Evolutionary conservation across 1,140 invertebrate species (phyloP).

Genomic region (Chionoecetes opilio): DNA sequence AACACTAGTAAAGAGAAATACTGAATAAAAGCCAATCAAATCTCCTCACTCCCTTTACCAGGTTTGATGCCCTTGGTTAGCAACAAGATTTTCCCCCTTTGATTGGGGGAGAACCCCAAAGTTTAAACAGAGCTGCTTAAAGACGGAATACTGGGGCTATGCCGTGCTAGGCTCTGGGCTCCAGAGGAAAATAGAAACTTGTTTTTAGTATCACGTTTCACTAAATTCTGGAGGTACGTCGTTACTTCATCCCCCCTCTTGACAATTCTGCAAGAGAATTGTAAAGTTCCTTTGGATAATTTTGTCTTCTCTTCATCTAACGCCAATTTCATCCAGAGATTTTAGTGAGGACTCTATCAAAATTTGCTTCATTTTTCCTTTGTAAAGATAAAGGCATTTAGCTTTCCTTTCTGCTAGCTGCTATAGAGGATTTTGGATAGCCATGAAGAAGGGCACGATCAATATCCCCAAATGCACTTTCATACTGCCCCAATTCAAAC

Average conservation of each 20-base stretch:
- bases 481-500: slow-evolving; percentile 55
- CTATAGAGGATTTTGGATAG: slow-evolving; percentile 69
- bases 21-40: neutral
- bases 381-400: slow-evolving; percentile 62
- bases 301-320: slow-evolving; percentile 62
- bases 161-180: slow-evolving; percentile 35
- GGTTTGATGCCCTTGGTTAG: slow-evolving; percentile 78
- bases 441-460: slow-evolving; percentile 53
- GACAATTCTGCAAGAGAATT: slow-evolving; percentile 29
- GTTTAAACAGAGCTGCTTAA: slow-evolving; percentile 65
- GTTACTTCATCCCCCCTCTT: too few relatives aligned
- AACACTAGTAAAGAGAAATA: too few relatives aligned
- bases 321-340: slow-evolving; percentile 14
- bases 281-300: slow-evolving; percentile 43
- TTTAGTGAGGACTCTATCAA: slow-evolving; percentile 54
- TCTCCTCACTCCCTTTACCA: slow-evolving; percentile 61
- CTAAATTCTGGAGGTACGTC: too few relatives aligned
- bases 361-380: slow-evolving; percentile 40
- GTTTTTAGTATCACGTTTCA: slow-evolving; percentile 18
- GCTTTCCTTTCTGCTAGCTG: slow-evolving; percentile 69
- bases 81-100: slow-evolving; percentile 79
- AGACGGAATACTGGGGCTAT: slow-evolving; percentile 46
- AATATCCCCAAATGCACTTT: slow-evolving; percentile 68
- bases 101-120: slow-evolving; percentile 82
- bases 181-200: slow-evolving; percentile 58